A percentile compares a stretch with the other conserved stretches of the same genome.
Conservation (phyloP, 2,797 vertebrate genomes). For the Acipenser transmontanus region DNA sequence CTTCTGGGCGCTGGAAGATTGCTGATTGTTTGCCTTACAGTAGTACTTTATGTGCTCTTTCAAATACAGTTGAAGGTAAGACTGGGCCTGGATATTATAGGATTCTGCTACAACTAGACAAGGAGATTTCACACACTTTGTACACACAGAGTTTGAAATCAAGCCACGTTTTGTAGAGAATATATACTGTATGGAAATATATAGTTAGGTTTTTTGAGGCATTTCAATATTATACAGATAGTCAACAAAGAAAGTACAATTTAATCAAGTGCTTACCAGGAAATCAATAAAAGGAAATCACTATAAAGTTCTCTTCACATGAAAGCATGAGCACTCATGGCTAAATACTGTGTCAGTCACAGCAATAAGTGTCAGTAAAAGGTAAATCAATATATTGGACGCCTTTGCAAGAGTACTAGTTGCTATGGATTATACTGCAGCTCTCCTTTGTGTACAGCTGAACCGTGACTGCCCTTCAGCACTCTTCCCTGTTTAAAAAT, state of each 20-base stretch:
- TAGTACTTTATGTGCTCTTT: no score
- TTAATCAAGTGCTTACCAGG: neutral
- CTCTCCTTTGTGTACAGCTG: neutral
- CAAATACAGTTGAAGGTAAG: neutral
- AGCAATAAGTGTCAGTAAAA: neutral
- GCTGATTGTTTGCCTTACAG: neutral
- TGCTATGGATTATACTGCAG: neutral
- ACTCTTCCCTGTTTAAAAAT: neutral
- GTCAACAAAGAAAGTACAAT: neutral
- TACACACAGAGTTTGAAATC: neutral
- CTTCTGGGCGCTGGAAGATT: neutral
- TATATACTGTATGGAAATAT: neutral
- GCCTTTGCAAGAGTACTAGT: neutral
- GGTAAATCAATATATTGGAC: neutral
- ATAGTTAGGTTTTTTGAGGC: neutral
- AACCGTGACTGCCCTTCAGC: neutral
- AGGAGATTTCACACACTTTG: neutral
- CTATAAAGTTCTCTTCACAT: neutral
- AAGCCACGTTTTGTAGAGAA: neutral
- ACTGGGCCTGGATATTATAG: neutral
- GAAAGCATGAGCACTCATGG: neutral
- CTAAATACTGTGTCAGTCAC: neutral
- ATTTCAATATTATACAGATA: neutral
- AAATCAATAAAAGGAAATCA: neutral
- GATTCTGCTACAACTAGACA: neutral